Base-by-base conservation (phyloP, 1,140 invertebrate genomes). In the Trypoxylus dichotomus region DNA sequence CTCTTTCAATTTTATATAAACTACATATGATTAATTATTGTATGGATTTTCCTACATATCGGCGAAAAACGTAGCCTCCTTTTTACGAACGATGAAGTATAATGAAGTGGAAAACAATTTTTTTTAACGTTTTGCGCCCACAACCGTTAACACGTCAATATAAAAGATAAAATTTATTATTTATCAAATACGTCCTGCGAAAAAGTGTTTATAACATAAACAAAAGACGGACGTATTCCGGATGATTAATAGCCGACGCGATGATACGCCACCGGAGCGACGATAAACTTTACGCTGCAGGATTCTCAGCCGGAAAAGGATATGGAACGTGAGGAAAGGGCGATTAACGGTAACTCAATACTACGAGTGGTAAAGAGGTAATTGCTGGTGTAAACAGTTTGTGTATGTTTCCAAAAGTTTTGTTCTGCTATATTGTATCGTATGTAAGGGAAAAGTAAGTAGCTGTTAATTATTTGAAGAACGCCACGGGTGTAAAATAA, bases 141-240 rank as follows among this genome's bases (percentile, higher is more conserved):
- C 24, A 68, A 68, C 27, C 60, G 21, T 15, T 68, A 13, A 24
- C 27, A 24, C 60, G 60, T 68, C 60, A 25, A 29, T 29, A 27
- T 68, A 68, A 68, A 68, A 68, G 27, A 68, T 27, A 68, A 68
- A 68, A 68, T 27, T 27, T 68, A 68, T 68, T 68, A 68, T 68
- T 68, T 68, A 68, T 68, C 60, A 68, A 68, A 68, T 24, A 68
- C 24, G 60, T 68, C 60, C 60, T 3, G 15, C 5, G 27, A 27
- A 68, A 68, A 68, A 0, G 60, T 24, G 60, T 27, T 68, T 68
- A 68, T 27, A 68, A 68, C 24, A 68, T 68, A 68, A 68, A 68
- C 27, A 68, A 68, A 68, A 27, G 60, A 68, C 21, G 21, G 27
- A 68, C 19, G 60, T 68, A 68, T 68, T 29, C 15, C 24, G 24